Evolutionary conservation across 1,140 invertebrate genomes (phyloP), one percentile per base, ranked within the genome.

Genomic region (Oncopodura yosiiana): DNA sequence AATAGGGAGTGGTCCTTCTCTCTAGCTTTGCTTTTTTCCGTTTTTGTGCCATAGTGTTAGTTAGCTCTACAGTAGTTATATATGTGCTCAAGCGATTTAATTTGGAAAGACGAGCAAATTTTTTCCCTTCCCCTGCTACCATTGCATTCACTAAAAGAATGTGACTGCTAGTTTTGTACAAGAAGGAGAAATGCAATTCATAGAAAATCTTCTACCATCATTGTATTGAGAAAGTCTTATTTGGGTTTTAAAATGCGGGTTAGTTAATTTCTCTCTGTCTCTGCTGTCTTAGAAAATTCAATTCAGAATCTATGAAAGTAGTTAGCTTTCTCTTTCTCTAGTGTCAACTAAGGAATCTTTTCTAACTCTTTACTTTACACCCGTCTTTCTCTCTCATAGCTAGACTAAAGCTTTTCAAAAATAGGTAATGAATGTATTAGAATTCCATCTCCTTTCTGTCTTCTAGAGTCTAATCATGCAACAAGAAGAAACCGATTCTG

Each of bases 101-200:
- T 60, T 60, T 60, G 53, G 55, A 60, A 48, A 60, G 58, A 60
- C 58, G 58, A 56, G 58, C 34, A 60, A 55, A 60, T 60, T 60
- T 49, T 60, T 56, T 49, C 43, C 54, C 45, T 14, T 5, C 26
- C 24, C n/a, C n/a, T n/a, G n/a, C n/a, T n/a, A n/a, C n/a, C n/a
- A n/a, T n/a, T n/a, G n/a, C n/a, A n/a, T n/a, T n/a, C n/a, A n/a
- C n/a, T n/a, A n/a, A n/a, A n/a, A n/a, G n/a, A n/a, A n/a, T n/a
- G n/a, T n/a, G n/a, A n/a, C n/a, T n/a, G n/a, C n/a, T n/a, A n/a
- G n/a, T n/a, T n/a, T n/a, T n/a, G n/a, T n/a, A n/a, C n/a, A n/a
- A n/a, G n/a, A n/a, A n/a, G 11, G 8, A 48, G 30, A 29, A 30
- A 48, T 36, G 46, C 21, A 49, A 36, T 11, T 49, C 21, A 23